These are phyloP conservation scores for Rhynchopsitta pachyrhyncha DNA, from an alignment of 2,113 vertebrate genomes.

Conservation along the genomic window DNA sequence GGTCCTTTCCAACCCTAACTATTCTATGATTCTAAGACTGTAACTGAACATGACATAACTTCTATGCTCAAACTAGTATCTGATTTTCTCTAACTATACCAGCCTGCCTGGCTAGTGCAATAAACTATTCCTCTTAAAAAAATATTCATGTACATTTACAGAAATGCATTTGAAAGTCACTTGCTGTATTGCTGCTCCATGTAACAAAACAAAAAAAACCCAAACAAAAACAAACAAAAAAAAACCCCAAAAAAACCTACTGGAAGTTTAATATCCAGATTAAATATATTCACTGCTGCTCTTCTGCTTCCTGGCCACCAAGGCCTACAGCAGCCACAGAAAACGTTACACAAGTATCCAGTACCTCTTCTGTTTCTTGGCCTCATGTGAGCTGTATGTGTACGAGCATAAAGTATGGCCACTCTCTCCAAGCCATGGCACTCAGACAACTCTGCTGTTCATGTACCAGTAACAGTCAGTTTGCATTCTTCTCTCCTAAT, in stretches of 20 bases:
- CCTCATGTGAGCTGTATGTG: background rate
- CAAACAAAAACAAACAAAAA: background rate
- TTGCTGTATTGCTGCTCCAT: background rate
- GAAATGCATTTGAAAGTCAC: background rate
- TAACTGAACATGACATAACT: background rate
- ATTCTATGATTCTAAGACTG: too few species aligned
- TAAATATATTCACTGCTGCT: background rate
- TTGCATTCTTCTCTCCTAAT: background rate
- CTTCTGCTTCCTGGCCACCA: background rate
- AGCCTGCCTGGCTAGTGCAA: background rate
- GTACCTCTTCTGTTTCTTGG: background rate
- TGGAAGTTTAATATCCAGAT: background rate
- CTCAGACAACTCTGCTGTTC: background rate
- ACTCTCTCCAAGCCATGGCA: background rate
- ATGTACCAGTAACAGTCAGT: background rate
- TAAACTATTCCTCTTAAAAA: background rate
- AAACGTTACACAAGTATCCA: background rate
- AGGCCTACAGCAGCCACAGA: background rate
- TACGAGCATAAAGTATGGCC: background rate
- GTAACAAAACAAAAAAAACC: background rate
- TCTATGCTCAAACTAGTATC: background rate
- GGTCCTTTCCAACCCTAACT: too few species aligned
- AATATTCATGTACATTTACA: background rate
- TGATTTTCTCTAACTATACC: background rate
- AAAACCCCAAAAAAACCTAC: too few species aligned